Evolutionary conservation across 1,140 invertebrate genomes (phyloP).

Genomic region (Caenorhabditis brenneri): DNA sequence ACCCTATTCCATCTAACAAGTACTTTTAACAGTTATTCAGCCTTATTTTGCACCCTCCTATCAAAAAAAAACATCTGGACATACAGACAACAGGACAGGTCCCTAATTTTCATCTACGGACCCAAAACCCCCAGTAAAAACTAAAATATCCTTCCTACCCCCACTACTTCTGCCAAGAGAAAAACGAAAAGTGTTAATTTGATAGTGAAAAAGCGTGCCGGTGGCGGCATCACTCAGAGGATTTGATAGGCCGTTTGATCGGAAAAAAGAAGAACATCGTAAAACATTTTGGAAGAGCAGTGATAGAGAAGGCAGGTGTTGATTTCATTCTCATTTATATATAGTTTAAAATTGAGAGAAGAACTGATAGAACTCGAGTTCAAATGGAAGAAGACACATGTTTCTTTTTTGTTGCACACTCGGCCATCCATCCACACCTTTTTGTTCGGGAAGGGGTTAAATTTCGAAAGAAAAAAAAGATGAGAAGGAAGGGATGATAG

Average conservation of each 20-base stretch:
- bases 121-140: no score
- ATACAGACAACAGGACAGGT: no score
- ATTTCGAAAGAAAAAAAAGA: neutral
- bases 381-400: neutral
- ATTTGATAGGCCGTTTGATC: neutral
- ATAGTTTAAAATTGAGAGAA: neutral
- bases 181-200: slow-evolving; percentile 21
- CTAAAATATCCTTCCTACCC: neutral
- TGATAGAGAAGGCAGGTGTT: neutral
- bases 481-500: neutral
- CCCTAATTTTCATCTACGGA: neutral
- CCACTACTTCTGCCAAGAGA: neutral
- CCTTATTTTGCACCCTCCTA: no score
- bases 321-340: neutral
- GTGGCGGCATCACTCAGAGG: neutral
- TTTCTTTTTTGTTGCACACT: neutral
- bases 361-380: neutral
- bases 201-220: slow-evolving; percentile 4
- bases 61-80: no score
- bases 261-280: slow-evolving; percentile 33
- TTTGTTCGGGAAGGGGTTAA: neutral
- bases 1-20: no score
- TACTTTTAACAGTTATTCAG: no score
- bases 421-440: neutral
- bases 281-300: neutral